Base-by-base conservation (phyloP, 2,797 vertebrate species). In the Telmatherina bonti region DNA sequence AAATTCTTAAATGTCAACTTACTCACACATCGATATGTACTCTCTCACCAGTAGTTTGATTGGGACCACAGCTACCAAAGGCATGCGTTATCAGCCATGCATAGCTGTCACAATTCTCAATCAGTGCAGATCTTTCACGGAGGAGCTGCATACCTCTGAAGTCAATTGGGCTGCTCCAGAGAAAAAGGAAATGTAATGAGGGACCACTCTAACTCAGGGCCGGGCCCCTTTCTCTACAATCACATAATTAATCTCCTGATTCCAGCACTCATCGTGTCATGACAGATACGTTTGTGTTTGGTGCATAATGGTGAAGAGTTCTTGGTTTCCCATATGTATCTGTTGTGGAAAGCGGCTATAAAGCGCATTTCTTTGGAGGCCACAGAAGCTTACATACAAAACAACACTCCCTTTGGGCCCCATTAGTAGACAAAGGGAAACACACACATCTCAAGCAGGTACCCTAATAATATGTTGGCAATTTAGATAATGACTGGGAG, bases 401-500 rank as follows among this genome's bases (percentile, higher is more conserved):
- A 95, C 94, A 95, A 94, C 94, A 66, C 93, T 95, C 96, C 97
- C 97, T 96, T 82, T 86, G 97, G 96, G 96, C 92, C 89, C 96
- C 94, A 96, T 99, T 98, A 97, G 94, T 91, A 95, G 92, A 95
- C 82, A 79, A 89, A 91, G 83, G 84, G 88, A 91, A 91, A 87
- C 90, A 91, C 85, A 91, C 85, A 89, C 86, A 82, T 90, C 87
- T 90, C 89, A 95, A 93, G 93, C 86, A 90, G 91, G 92, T 92
- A 89, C 81, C 91, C 90, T 95, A 94, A 97, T 98, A 97, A 97
- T 96, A 96, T 96, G 96, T 96, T 91, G 90, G 95, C 96, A 96
- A 97, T 99, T 97, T 97, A 97, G 96, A 95, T 98, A 97, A 97
- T 97, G 96, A 96, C 96, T 95, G 93, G 96, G 94, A 95, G 96